Evolutionary conservation across 2,113 vertebrate genomes (phyloP).

Genomic region (Panthera uncia): DNA sequence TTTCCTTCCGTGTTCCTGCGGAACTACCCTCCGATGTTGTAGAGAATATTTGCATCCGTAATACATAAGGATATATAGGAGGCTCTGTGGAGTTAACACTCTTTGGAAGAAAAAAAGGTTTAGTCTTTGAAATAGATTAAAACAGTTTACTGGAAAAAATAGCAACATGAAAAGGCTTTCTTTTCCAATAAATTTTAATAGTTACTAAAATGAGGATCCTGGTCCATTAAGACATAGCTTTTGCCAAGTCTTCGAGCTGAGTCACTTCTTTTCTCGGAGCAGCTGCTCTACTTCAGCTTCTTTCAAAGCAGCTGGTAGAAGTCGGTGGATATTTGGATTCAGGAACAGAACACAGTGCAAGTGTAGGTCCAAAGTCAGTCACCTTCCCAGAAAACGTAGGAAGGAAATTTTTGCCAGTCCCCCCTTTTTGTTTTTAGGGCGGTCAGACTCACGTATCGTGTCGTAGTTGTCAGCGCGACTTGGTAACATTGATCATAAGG

Average conservation of each 20-base stretch:
- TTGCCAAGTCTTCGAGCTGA: slow-evolving; percentile 73
- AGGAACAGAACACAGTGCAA: slow-evolving; percentile 6
- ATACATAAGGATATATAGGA: slow-evolving; percentile 55
- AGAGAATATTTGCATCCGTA: slow-evolving; percentile 61
- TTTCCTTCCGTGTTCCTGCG: slow-evolving; percentile 26
- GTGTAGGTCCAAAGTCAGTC: not conserved
- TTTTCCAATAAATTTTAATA: slow-evolving; percentile 80
- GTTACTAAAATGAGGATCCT: slow-evolving; percentile 75
- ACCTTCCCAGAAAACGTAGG: not conserved
- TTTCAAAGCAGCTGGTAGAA: slow-evolving; percentile 70
- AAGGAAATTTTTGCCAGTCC: not conserved
- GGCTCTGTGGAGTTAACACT: slow-evolving; percentile 42
- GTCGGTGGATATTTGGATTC: slow-evolving; percentile 49
- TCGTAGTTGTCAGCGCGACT: not conserved
- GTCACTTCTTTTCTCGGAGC: slow-evolving; percentile 75
- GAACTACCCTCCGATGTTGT: slow-evolving; percentile 39
- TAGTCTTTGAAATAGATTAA: slow-evolving; percentile 74
- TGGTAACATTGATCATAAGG: not conserved
- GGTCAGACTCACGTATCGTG: not conserved
- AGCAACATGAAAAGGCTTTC: slow-evolving; percentile 73
- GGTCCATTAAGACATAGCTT: slow-evolving; percentile 75
- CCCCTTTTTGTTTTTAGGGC: not conserved
- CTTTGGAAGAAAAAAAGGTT: slow-evolving; percentile 56
- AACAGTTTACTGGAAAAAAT: slow-evolving; percentile 76
- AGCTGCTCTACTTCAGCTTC: slow-evolving; percentile 48